Base-by-base conservation (phyloP, 2,888 invertebrate genomes). In the Ypsolopha scabrella region DNA sequence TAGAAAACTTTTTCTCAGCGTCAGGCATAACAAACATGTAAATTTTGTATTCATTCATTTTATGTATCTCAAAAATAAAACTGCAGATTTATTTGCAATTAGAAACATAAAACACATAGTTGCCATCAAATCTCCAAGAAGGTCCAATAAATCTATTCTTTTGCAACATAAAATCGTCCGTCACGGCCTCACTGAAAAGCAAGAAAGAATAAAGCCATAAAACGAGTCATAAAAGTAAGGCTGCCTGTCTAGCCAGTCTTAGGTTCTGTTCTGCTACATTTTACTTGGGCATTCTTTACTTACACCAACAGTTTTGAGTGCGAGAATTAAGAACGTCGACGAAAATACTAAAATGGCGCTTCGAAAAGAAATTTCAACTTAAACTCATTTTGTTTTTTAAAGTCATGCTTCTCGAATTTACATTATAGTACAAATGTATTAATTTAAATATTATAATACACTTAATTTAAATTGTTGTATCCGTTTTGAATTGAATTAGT, bases 181-280 rank as follows among this genome's bases (percentile, higher is more conserved):
- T 36, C 36, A 38, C 37, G n/a, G 37, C 37, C 37, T 47, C 37
- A 13, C 37, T 3, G 47, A 47, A 45, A 45, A 24, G 45, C 24
- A 45, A 47, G 47, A 47, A 47, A 47, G 47, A 47, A 37, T 37
- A 43, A 47, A 47, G 47, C 14, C 47, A 47, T 47, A 47, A 47
- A 47, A 13, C 11, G 10, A 47, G 47, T 47, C 47, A 37, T 47
- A 47, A 47, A 47, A 47, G 13, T 37, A 47, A 47, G 37, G 34
- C 45, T 24, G 47, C 47, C 37, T 47, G 47, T 47, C 47, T 47
- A 47, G 47, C 37, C 47, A 7, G 8, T 13, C 11, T 13, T 11
- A 11, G n/a, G 41, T 11, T 36, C 47, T 47, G 37, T 47, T 13
- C 37, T 36, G 36, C 37, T 2, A 36, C 36, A 24, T 41, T 8